Evolutionary conservation across 2,113 vertebrate genomes (phyloP).

Genomic region (Isichthys henryi): DNA sequence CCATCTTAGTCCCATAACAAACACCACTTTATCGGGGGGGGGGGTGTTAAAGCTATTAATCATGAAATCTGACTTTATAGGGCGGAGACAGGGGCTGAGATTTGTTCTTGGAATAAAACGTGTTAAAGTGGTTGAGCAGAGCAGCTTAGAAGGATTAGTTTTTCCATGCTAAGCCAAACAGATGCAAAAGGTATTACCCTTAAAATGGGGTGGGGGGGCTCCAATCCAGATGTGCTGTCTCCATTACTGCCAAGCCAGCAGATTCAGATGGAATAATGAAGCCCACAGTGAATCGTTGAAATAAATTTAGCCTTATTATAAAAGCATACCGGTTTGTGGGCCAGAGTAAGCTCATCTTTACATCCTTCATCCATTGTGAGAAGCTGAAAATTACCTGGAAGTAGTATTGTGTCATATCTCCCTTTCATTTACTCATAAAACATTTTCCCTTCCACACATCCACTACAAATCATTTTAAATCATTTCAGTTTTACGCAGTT

Average conservation of each 20-base stretch:
- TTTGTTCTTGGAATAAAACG: constrained; percentile 30
- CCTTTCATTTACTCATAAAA: neutral
- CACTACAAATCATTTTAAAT: neutral
- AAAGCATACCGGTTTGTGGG: neutral
- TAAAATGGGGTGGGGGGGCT: constrained; percentile 11
- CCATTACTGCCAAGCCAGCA: neutral
- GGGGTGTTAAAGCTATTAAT: constrained; percentile 21
- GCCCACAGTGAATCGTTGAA: neutral
- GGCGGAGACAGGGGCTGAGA: constrained; percentile 21
- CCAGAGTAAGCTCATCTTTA: neutral
- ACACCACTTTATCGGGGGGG: neutral
- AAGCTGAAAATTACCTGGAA: neutral
- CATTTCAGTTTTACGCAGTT: neutral
- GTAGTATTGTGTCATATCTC: neutral
- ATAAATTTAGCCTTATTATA: constrained; percentile 13
- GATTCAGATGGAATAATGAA: constrained; percentile 20
- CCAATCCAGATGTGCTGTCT: constrained; percentile 28
- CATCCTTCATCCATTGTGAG: neutral
- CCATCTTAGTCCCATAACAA: neutral
- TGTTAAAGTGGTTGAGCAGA: constrained; percentile 41
- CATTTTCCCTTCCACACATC: neutral
- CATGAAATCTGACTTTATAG: constrained; percentile 25
- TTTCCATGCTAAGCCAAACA: constrained; percentile 27
- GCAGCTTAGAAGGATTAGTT: constrained; percentile 30
- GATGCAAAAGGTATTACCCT: neutral